These are phyloP conservation scores for Hybognathus amarus DNA, from an alignment of 2,797 vertebrate species.

Conservation along the genomic window DNA sequence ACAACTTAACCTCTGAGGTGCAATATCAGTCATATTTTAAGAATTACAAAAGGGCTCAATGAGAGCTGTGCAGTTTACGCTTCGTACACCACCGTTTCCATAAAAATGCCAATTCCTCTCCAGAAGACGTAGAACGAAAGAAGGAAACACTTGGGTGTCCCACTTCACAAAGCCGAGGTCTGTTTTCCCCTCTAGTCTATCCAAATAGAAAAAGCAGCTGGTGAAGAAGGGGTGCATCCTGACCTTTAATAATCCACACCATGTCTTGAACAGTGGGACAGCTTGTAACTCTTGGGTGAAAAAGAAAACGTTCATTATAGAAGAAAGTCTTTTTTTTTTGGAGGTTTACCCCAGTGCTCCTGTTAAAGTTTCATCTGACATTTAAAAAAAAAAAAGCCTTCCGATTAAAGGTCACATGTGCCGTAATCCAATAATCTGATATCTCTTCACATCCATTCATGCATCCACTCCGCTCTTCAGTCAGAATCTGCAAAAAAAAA, in stretches of 20 bases:
- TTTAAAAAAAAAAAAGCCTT: conserved; percentile 52
- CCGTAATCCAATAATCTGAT: conserved; percentile 54
- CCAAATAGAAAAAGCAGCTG: conserved; percentile 50
- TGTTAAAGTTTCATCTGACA: conserved; percentile 70
- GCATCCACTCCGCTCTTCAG: conserved; percentile 36
- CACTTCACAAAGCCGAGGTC: not conserved
- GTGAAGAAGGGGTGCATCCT: conserved; percentile 49
- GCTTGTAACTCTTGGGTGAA: conserved; percentile 16
- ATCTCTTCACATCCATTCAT: conserved; percentile 14
- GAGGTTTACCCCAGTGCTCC: conserved; percentile 68
- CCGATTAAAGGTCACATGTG: conserved; percentile 67
- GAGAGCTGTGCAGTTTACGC: conserved; percentile 67
- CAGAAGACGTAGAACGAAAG: conserved; percentile 50
- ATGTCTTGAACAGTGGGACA: conserved; percentile 8
- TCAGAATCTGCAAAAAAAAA: conserved; percentile 55
- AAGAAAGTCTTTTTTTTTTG: not conserved
- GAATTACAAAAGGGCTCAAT: conserved; percentile 56
- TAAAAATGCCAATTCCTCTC: conserved; percentile 35
- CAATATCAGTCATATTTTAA: conserved; percentile 41
- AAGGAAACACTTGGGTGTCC: not conserved
- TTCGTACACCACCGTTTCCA: conserved; percentile 56
- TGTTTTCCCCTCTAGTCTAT: conserved; percentile 4
- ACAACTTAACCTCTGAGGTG: conserved; percentile 52
- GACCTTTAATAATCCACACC: conserved; percentile 13
- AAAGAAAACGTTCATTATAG: conserved; percentile 25